Evolutionary conservation across 2,797 vertebrate species (phyloP).

Genomic region (Labeo calbasu): DNA sequence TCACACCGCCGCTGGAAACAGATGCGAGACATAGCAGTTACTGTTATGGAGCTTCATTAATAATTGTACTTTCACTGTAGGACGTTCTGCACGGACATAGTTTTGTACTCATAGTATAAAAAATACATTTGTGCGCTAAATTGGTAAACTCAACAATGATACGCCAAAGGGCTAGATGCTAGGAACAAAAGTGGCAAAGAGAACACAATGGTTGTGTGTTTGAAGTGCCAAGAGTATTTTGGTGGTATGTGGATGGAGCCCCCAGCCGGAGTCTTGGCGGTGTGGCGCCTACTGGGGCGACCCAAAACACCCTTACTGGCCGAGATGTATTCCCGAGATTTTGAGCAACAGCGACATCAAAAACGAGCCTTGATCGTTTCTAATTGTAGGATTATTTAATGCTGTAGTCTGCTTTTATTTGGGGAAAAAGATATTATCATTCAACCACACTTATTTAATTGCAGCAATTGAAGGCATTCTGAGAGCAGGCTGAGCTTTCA

Average conservation of each 20-base stretch:
- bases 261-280: conserved; percentile 68
- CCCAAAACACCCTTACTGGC: conserved; percentile 75
- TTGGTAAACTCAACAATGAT: neutral
- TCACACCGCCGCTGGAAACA: conserved; percentile 7
- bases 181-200: neutral
- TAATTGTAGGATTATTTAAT: conserved; percentile 85
- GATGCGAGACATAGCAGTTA: neutral
- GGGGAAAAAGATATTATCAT: conserved; percentile 84
- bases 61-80: neutral
- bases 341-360: conserved; percentile 79
- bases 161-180: neutral
- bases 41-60: neutral
- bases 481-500: conserved; percentile 82
- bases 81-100: neutral
- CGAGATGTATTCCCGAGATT: conserved; percentile 81
- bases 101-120: neutral
- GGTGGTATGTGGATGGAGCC: conserved; percentile 68
- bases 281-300: conserved; percentile 77
- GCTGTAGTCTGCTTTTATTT: conserved; percentile 78
- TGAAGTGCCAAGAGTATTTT: conserved; percentile 65
- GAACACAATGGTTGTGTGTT: conserved; percentile 69
- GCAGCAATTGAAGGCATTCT: conserved; percentile 84
- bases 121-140: neutral
- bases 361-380: conserved; percentile 80
- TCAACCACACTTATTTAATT: conserved; percentile 88